These are phyloP conservation scores for Thunnus albacares DNA, from an alignment of 2,797 vertebrate species.

Conservation along the genomic window DNA sequence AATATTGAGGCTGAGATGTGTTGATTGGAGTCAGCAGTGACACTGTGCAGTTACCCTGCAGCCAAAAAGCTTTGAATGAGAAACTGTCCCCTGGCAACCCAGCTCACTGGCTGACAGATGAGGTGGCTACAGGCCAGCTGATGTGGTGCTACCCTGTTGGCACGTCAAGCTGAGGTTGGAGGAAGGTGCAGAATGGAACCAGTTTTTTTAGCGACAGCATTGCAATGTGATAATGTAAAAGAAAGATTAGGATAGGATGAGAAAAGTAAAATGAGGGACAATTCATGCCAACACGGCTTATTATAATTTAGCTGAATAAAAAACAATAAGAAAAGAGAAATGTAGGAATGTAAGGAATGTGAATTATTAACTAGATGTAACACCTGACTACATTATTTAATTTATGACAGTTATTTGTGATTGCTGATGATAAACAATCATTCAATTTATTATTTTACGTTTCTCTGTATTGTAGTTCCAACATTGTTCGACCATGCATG, in stretches of 20 bases:
- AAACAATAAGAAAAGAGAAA: neutral
- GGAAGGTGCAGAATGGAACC: too few relatives aligned
- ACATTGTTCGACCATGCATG: too few relatives aligned
- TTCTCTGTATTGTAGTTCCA: too few relatives aligned
- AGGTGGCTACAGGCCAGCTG: constrained; percentile 59
- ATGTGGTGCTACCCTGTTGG: neutral
- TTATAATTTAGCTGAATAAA: neutral
- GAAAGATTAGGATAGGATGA: neutral
- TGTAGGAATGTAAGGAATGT: too few relatives aligned
- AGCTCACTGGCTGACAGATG: constrained; percentile 24
- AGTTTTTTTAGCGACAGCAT: too few relatives aligned
- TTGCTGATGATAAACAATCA: too few relatives aligned
- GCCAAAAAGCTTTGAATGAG: constrained; percentile 14
- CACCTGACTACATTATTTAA: too few relatives aligned
- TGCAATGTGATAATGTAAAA: neutral
- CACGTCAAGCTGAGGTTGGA: too few relatives aligned
- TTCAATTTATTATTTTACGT: too few relatives aligned
- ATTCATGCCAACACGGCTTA: neutral
- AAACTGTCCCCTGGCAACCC: neutral
- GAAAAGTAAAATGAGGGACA: neutral
- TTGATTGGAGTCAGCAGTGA: neutral
- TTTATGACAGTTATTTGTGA: too few relatives aligned
- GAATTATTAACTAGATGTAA: too few relatives aligned
- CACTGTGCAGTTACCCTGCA: neutral
- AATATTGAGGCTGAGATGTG: constrained; percentile 2